Evolutionary conservation across 2,113 vertebrate genomes (phyloP).

Genomic region (Vulpes lagopus): DNA sequence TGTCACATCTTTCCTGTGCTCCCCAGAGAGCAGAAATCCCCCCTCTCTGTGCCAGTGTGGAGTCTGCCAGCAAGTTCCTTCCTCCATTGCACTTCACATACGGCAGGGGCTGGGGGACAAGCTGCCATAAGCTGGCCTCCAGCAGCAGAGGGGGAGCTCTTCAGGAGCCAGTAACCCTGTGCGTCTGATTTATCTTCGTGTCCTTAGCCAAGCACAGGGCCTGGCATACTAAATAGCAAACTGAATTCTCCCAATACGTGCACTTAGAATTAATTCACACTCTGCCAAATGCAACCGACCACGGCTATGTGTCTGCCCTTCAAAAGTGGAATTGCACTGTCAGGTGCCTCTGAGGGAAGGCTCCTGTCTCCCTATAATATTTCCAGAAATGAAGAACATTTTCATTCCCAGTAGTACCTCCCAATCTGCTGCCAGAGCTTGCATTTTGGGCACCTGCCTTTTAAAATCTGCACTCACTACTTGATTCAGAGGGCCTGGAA

Average conservation of each 20-base stretch:
- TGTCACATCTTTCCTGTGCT: neutral
- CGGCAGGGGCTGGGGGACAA: fast-evolving
- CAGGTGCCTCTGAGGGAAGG: neutral
- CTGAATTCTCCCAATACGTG: neutral
- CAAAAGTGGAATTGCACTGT: neutral
- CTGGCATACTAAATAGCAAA: neutral
- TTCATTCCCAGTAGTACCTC: neutral
- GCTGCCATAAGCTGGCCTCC: neutral
- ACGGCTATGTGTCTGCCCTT: neutral
- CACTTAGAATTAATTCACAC: neutral
- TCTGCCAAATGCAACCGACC: neutral
- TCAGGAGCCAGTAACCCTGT: too few relatives aligned
- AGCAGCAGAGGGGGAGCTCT: neutral
- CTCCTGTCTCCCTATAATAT: neutral
- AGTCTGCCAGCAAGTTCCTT: neutral
- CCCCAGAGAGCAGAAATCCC: neutral
- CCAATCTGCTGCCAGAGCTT: too few relatives aligned
- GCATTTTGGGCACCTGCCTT: neutral
- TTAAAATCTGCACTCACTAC: neutral
- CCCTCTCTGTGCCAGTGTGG: neutral
- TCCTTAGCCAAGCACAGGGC: neutral
- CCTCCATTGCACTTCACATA: fast-evolving
- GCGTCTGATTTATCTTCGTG: neutral
- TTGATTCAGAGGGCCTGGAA: neutral
- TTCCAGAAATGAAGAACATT: neutral